phyloP scores from a whole-genome alignment of 2,797 vertebrate species.

The Notolepis coatsorum region DNA sequence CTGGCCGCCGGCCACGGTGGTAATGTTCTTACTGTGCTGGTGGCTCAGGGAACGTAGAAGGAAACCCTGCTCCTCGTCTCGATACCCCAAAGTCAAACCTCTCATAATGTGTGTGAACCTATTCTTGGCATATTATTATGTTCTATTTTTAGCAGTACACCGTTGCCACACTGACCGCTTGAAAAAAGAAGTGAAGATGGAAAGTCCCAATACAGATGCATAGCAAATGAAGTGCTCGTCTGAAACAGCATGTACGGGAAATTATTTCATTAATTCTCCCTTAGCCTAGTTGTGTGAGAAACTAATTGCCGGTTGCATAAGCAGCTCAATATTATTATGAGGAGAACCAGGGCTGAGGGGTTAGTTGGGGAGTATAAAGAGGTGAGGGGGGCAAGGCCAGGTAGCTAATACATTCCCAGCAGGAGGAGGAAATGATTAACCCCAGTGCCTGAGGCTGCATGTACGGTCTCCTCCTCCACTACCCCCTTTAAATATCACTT shows the following conservation, averaged over 20 bases:
- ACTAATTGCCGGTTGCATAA: background rate
- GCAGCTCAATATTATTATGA: conserved; percentile 10
- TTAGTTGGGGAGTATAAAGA: background rate
- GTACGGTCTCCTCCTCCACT: conserved; percentile 21
- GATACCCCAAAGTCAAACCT: conserved; percentile 28
- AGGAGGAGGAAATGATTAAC: conserved; percentile 5
- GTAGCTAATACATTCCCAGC: conserved; percentile 22
- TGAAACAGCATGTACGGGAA: background rate
- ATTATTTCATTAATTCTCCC: conserved; percentile 11
- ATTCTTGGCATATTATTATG: conserved; percentile 40
- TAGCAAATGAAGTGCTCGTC: background rate
- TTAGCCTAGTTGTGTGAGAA: conserved; percentile 6
- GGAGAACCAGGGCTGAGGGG: background rate
- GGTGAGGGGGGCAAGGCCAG: background rate
- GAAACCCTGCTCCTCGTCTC: conserved; percentile 39
- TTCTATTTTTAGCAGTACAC: conserved; percentile 37
- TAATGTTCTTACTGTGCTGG: no score
- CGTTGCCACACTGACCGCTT: background rate
- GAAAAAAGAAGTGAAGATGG: no score
- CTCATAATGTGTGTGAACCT: conserved; percentile 13
- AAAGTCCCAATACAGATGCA: background rate
- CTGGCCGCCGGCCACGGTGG: no score
- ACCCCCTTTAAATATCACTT: conserved; percentile 21
- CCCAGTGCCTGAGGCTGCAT: conserved; percentile 5
- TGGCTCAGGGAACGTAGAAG: no score